Evolutionary conservation across 2,113 vertebrate genomes (phyloP).

Genomic region (Saimiri boliviensis): DNA sequence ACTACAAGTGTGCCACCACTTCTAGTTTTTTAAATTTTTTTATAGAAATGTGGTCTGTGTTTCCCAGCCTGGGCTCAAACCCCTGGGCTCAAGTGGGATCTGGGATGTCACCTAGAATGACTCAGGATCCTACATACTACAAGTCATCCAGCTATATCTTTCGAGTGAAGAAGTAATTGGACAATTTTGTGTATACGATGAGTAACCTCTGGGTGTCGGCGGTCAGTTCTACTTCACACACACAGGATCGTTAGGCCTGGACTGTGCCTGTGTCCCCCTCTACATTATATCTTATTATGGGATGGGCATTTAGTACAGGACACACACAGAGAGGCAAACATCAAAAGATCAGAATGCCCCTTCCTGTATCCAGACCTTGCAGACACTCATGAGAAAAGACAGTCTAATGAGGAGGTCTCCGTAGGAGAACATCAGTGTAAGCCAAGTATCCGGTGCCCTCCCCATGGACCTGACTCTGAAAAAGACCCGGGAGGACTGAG

Average conservation of each 20-base stretch:
- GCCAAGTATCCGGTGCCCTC: neutral
- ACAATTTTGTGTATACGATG: neutral
- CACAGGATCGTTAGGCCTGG: accelerated
- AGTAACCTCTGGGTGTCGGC: neutral
- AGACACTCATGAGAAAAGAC: neutral
- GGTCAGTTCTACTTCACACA: neutral
- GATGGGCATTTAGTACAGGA: no score
- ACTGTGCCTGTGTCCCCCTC: neutral
- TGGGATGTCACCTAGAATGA: no score
- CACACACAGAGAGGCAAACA: neutral
- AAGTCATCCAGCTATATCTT: no score
- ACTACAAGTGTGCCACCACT: no score
- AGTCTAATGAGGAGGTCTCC: no score
- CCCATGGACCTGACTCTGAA: neutral
- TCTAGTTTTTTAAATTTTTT: no score
- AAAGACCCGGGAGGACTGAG: neutral
- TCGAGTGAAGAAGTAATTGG: no score
- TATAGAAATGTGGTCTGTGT: no score
- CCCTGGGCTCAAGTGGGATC: no score
- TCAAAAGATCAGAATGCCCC: neutral
- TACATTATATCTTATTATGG: accelerated
- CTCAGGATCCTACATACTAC: no score
- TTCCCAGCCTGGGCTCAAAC: no score
- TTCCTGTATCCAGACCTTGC: accelerated
- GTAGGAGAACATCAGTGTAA: neutral